Evolutionary conservation across 2,797 vertebrate genomes (phyloP), one percentile per base, ranked within the genome.

Genomic region (Phoebastria nigripes): DNA sequence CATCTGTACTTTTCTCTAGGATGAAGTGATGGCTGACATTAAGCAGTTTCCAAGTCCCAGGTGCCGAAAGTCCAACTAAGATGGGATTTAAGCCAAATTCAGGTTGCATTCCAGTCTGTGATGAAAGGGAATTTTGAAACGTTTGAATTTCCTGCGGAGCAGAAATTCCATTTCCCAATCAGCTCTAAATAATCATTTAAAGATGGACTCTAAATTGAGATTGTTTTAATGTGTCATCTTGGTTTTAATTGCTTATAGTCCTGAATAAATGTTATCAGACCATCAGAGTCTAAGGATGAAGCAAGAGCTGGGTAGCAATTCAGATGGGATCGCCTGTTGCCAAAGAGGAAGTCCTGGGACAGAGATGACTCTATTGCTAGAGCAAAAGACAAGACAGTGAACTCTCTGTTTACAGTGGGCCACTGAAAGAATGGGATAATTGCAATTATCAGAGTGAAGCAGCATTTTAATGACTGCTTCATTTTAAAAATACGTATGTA

Each of bases 101-200:
- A 97, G 96, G 96, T 97, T 96, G 65, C 87, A 86, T 95, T 96
- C 94, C 91, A 85, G 82, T 29, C 85, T 55, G 65, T 95, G 93
- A 96, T 94, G 90, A 97, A 97, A 91, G 87, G 58, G 82, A 83
- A 79, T 93, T 97, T 91, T 90, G 82, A 95, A 95, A 90, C 8
- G 0, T 81, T 78, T 58, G 61, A 90, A 77, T 96, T 94, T 90
- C 72, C 94, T 93, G 87, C 79, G 78, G 91, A 92, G 82, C 92
- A 96, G 51, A 96, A 95, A 94, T 95, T 88, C 92, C 82, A 10
- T 97, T 96, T 97, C 94, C 87, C 82, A 94, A 88, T 93, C 89
- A 92, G 76, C 11, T 98, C 98, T 96, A 94, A 98, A 97, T 97
- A 97, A 97, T 97, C 90, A 93, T 88, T 97, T 97, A 97, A 95